A percentile compares a stretch with the other conserved stretches of the same genome.
Conservation (phyloP, 2,113 vertebrate genomes). For the Grallaria varia region DNA sequence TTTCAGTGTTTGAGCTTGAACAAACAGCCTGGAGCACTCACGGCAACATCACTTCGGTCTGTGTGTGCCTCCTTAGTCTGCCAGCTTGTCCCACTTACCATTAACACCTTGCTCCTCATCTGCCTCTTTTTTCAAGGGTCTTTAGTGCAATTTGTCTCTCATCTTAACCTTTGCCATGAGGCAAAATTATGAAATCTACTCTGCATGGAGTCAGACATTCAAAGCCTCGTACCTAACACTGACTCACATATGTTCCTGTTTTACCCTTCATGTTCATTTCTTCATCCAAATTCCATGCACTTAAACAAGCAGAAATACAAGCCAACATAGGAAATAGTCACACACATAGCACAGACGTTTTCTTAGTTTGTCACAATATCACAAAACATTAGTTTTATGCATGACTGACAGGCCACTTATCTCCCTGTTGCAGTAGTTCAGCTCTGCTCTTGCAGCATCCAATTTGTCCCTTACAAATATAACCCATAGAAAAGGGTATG, state of each 20-base stretch:
- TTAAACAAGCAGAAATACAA: background rate
- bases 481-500: background rate
- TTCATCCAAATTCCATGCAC: background rate
- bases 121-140: background rate
- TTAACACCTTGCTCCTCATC: background rate
- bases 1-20: background rate
- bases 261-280: background rate
- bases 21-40: background rate
- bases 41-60: background rate
- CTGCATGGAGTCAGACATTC: background rate
- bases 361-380: background rate
- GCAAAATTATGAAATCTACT: background rate
- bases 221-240: background rate
- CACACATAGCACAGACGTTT: background rate
- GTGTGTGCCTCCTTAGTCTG: background rate
- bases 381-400: background rate
- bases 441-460: background rate
- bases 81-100: background rate
- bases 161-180: background rate
- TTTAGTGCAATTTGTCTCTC: background rate
- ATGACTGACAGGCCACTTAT: background rate
- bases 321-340: background rate
- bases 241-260: background rate
- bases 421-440: background rate
- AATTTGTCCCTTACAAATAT: background rate